A percentile compares a stretch with the other conserved stretches of the same genome.
Evolutionary conservation across 1,140 invertebrate genomes (phyloP).

Genomic region (Caenorhabditis tropicalis): DNA sequence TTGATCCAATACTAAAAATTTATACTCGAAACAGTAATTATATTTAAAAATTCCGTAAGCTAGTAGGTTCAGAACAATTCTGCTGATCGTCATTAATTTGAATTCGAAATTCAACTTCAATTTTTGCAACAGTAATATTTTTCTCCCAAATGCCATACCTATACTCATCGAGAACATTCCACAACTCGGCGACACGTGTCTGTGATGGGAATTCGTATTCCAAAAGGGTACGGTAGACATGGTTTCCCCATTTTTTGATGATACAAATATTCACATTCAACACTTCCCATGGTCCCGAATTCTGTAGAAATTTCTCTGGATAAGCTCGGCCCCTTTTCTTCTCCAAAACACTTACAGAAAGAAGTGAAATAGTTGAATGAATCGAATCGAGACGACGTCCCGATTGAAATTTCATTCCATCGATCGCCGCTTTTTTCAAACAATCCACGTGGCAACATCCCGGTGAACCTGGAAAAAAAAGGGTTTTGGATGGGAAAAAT

Average conservation of each 20-base stretch:
- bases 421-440: neutral
- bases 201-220: slow-evolving; percentile 14
- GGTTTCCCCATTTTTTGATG: neutral
- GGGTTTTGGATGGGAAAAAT: neutral
- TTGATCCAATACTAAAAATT: too few relatives aligned
- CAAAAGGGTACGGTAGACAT: neutral
- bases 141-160: too few relatives aligned
- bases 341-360: neutral
- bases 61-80: too few relatives aligned
- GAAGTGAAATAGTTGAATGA: neutral
- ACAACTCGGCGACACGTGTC: slow-evolving; percentile 18
- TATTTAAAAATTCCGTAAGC: neutral
- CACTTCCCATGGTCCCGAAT: neutral
- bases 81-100: too few relatives aligned
- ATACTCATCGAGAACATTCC: neutral
- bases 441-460: neutral
- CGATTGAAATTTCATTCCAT: neutral
- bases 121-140: too few relatives aligned
- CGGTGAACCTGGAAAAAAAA: neutral
- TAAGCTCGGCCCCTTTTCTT: too few relatives aligned
- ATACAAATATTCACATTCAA: neutral
- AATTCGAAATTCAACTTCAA: too few relatives aligned
- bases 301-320: neutral
- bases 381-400: neutral
- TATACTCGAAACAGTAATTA: too few relatives aligned